A percentile compares a stretch with the other conserved stretches of the same genome.
Conservation (phyloP, 1,140 invertebrate species). For the Polypedilum vanderplanki region DNA sequence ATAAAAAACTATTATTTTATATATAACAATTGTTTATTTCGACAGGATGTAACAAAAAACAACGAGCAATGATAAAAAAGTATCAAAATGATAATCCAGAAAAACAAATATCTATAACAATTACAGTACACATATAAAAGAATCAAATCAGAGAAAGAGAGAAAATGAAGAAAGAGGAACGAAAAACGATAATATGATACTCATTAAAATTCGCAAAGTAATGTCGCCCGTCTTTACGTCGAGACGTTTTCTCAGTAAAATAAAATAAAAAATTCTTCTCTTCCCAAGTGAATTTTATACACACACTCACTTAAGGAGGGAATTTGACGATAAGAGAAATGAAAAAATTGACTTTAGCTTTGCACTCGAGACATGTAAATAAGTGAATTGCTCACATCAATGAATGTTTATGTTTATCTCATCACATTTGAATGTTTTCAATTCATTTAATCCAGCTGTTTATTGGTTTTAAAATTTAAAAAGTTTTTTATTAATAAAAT, state of each 20-base stretch:
- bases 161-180: slow-evolving; percentile 17
- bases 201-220: slow-evolving; percentile 28
- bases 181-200: slow-evolving; percentile 16
- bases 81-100: no score
- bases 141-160: background rate
- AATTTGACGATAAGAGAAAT: slow-evolving; percentile 3
- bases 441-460: background rate
- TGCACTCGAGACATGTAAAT: background rate
- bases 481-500: background rate
- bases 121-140: no score
- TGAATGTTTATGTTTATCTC: no score
- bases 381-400: no score
- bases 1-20: no score
- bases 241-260: background rate
- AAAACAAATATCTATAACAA: no score
- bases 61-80: no score
- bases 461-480: background rate
- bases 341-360: slow-evolving; percentile 4
- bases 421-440: no score
- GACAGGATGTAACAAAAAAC: background rate
- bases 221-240: slow-evolving; percentile 16
- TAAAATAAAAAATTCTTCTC: background rate
- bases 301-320: background rate
- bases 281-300: slow-evolving; percentile 11
- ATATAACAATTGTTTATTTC: no score